Evolutionary conservation across 2,113 vertebrate genomes (phyloP), one percentile per base, ranked within the genome.

Genomic region (Grammomys dolichurus): DNA sequence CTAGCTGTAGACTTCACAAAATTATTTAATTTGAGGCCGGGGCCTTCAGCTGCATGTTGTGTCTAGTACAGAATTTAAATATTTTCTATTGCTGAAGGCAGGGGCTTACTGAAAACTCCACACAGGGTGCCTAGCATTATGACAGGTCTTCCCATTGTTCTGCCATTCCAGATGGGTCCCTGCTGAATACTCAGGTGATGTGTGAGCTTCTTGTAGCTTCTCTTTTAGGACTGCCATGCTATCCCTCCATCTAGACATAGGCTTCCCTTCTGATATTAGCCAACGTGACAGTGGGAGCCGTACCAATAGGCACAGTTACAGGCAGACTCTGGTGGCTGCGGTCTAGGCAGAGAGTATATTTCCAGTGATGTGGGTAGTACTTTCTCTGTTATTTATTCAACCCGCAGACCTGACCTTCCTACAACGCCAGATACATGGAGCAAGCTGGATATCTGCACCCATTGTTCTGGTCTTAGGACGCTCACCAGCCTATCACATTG

Each of bases 11-110:
- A 60, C 40, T 93, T 43, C 12, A 16, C 4, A 43, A 43, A 12
- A 51, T 60, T 13, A 84, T 60, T 85, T 76, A 89, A 65, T 36
- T 60, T 69, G 46, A 22, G 63, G 73, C 4, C 31, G 76, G 67
- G 31, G 51, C 31, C 31, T 24, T 84, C 65, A 72, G 51, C 10
- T 77, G 33, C 77, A 51, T 87, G 56, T 60, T 58, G 28, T 70
- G 28, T 75, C 13, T 20, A 92, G 19, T 85, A 75, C 54, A 46
- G 10, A 87, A 81, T 58, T 86, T 46, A 82, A 31, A 56, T 86
- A 82, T 78, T 82, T 76, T 60, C 33, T 91, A 40, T 86, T 85
- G n/a, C 69, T 17, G 40, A 81, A 89, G 54, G 92, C 78, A 60
- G 51, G 63, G 31, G 40, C 17, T 89, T 75, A n/a, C 7, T 54